A percentile compares a stretch with the other conserved stretches of the same genome.
Evolutionary conservation across 2,888 invertebrate species (phyloP).

Genomic region (Platerodrilus igneus): DNA sequence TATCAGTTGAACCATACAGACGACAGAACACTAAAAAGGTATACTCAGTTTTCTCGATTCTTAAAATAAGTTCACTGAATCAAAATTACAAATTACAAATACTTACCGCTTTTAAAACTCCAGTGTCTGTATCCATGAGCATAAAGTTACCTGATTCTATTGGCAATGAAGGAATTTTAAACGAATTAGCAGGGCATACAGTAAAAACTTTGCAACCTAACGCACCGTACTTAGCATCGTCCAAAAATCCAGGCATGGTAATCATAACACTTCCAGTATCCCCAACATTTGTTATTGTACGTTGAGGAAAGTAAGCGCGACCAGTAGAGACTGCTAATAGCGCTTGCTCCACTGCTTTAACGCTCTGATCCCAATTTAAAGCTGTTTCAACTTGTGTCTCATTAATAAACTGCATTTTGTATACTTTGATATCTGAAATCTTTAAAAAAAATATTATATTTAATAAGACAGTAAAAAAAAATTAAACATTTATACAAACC

Average conservation of each 20-base stretch:
- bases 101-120: conserved; percentile 45
- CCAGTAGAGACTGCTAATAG: conserved; percentile 37
- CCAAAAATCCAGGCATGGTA: conserved; percentile 50
- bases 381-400: conserved; percentile 39
- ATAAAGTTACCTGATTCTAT: conserved; percentile 48
- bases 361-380: conserved; percentile 45
- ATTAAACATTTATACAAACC: too few relatives aligned
- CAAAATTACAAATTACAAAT: not conserved
- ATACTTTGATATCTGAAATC: too few relatives aligned
- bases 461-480: too few relatives aligned
- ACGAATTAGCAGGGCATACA: conserved; percentile 42
- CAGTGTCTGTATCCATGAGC: conserved; percentile 47
- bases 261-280: conserved; percentile 35
- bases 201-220: conserved; percentile 52
- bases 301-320: conserved; percentile 39
- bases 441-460: too few relatives aligned
- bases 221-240: conserved; percentile 30
- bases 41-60: too few relatives aligned
- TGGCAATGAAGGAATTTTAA: conserved; percentile 39
- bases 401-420: conserved; percentile 31
- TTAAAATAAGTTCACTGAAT: too few relatives aligned
- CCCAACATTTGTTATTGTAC: conserved; percentile 36
- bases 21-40: too few relatives aligned
- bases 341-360: conserved; percentile 45
- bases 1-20: too few relatives aligned